Percentiles rank a stretch among this genome's conserved stretches.
Evolutionary conservation across 2,797 vertebrate species (phyloP).

Genomic region (Spea hammondii): DNA sequence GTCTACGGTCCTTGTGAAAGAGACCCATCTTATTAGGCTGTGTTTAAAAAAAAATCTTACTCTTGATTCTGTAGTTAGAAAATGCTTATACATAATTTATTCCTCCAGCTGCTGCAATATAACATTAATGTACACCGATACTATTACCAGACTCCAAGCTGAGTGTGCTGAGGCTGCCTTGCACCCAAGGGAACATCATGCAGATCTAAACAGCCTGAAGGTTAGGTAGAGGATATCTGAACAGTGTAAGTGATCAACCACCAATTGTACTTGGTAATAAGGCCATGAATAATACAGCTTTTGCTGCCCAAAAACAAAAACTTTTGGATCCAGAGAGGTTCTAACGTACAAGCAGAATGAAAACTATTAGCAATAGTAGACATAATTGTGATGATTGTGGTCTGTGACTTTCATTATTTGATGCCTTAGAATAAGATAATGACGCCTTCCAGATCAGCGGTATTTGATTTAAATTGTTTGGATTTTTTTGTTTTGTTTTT

Average conservation of each 20-base stretch:
- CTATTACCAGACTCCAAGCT: slow-evolving; percentile 52
- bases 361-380: too few species aligned
- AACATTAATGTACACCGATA: slow-evolving; percentile 53
- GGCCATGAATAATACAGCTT: slow-evolving; percentile 32
- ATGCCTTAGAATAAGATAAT: too few species aligned
- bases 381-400: too few species aligned
- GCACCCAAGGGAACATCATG: slow-evolving; percentile 51
- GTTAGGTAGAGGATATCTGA: slow-evolving; percentile 56
- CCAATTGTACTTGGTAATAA: slow-evolving; percentile 11
- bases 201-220: slow-evolving; percentile 55
- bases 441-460: too few species aligned
- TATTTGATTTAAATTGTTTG: too few species aligned
- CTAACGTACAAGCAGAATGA: neutral
- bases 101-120: slow-evolving; percentile 54
- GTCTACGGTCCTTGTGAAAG: neutral
- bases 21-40: slow-evolving; percentile 37
- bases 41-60: slow-evolving; percentile 36
- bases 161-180: slow-evolving; percentile 51
- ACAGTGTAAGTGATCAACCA: slow-evolving; percentile 11
- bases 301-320: neutral
- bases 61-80: slow-evolving; percentile 49
- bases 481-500: too few species aligned
- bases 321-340: neutral
- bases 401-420: too few species aligned
- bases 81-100: slow-evolving; percentile 66